A percentile compares a stretch with the other conserved stretches of the same genome.
These are phyloP conservation scores for Polypterus senegalus DNA, from an alignment of 2,113 vertebrate genomes.

Conservation along the genomic window DNA sequence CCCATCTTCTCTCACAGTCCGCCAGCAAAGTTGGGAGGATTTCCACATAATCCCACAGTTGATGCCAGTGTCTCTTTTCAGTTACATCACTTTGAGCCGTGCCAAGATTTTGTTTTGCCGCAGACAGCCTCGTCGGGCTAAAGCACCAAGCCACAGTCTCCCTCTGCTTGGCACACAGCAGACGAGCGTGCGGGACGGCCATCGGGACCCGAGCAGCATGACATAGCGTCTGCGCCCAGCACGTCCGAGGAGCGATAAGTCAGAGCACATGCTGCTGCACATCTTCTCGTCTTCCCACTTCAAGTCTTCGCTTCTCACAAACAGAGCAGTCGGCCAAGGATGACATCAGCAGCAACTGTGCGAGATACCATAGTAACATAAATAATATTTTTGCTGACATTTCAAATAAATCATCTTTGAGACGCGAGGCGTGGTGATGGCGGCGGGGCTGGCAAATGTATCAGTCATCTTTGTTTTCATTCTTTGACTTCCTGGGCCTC, in stretches of 20 bases:
- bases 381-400: conserved; percentile 33
- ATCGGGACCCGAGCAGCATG: conserved; percentile 27
- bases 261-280: conserved; percentile 19
- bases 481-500: too few relatives aligned
- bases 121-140: neutral
- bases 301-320: conserved; percentile 20
- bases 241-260: conserved; percentile 21
- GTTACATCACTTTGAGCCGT: neutral
- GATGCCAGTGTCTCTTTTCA: neutral
- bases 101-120: conserved; percentile 1
- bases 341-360: conserved; percentile 43
- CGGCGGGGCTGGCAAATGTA: too few relatives aligned
- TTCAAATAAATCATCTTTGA: conserved; percentile 32
- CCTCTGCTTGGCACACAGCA: neutral
- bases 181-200: conserved; percentile 19
- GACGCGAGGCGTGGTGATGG: neutral
- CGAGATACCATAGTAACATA: conserved; percentile 31
- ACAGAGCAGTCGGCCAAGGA: conserved; percentile 27
- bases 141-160: neutral
- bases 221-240: conserved; percentile 31
- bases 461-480: too few relatives aligned
- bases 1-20: neutral
- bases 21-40: neutral
- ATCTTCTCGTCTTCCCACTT: conserved; percentile 11
- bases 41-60: neutral